phyloP scores from a whole-genome alignment of 53 echinoderm and acorn worm genomes.

The Apostichopus leukothele region DNA sequence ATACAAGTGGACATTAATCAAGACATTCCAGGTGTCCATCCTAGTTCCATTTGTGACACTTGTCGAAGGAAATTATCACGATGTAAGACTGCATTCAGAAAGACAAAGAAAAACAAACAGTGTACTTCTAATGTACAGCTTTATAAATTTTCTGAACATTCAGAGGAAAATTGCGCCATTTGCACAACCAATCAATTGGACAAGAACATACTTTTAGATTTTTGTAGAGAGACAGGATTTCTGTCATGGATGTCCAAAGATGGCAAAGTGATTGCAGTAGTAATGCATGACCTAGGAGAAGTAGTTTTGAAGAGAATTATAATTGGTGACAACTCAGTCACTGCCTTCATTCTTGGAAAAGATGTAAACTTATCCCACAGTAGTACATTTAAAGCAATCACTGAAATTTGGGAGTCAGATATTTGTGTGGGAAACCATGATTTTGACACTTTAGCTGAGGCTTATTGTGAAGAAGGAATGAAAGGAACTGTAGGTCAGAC shows the following conservation, averaged over 20 bases:
- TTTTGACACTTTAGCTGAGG: background rate
- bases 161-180: background rate
- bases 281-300: slow-evolving; percentile 14
- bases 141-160: background rate
- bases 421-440: background rate
- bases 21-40: background rate
- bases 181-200: background rate
- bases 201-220: background rate
- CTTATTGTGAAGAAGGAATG: background rate
- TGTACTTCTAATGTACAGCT: background rate
- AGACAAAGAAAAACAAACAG: background rate
- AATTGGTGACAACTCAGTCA: too few relatives aligned
- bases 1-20: background rate
- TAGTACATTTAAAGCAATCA: background rate
- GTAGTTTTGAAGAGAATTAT: slow-evolving; percentile 7
- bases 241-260: background rate
- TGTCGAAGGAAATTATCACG: background rate
- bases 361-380: background rate
- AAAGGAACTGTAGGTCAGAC: background rate
- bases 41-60: background rate
- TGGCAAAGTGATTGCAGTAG: background rate
- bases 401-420: background rate
- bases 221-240: background rate
- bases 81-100: background rate
- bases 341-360: slow-evolving; percentile 1